Evolutionary conservation across 2,113 vertebrate genomes (phyloP).

Genomic region (Ptilonorhynchus violaceus): DNA sequence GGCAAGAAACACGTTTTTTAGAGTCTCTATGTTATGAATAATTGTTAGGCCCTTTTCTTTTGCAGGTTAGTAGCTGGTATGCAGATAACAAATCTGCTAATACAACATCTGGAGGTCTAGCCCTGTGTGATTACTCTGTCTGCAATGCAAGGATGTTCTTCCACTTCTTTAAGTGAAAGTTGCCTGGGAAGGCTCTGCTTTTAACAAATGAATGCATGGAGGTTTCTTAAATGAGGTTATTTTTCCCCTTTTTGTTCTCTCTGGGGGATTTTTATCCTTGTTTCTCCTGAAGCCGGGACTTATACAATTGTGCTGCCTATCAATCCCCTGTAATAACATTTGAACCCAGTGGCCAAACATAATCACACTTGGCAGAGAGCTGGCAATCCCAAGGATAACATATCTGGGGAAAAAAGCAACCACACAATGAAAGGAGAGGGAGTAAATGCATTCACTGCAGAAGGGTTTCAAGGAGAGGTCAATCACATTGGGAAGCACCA

Average conservation of each 20-base stretch:
- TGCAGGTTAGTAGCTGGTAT: background rate
- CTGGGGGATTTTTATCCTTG: background rate
- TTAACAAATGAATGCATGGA: background rate
- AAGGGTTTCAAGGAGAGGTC: background rate
- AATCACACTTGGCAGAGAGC: background rate
- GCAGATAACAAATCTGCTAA: background rate
- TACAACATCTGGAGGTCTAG: background rate
- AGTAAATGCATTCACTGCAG: background rate
- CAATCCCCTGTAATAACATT: background rate
- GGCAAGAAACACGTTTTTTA: background rate
- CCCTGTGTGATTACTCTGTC: background rate
- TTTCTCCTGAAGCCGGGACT: background rate
- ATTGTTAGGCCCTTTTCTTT: background rate
- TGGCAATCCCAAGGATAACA: background rate
- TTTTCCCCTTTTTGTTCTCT: background rate
- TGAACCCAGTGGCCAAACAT: rapidly evolving
- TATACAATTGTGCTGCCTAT: background rate
- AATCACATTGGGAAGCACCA: background rate
- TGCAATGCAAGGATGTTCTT: background rate
- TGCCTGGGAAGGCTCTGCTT: background rate
- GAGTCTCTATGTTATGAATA: background rate
- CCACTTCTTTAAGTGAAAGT: background rate
- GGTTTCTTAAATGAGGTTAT: background rate
- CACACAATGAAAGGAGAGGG: background rate
- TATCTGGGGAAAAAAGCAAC: background rate